Base-by-base conservation (phyloP, 2,113 vertebrate species). In the Periophthalmus modestus region DNA sequence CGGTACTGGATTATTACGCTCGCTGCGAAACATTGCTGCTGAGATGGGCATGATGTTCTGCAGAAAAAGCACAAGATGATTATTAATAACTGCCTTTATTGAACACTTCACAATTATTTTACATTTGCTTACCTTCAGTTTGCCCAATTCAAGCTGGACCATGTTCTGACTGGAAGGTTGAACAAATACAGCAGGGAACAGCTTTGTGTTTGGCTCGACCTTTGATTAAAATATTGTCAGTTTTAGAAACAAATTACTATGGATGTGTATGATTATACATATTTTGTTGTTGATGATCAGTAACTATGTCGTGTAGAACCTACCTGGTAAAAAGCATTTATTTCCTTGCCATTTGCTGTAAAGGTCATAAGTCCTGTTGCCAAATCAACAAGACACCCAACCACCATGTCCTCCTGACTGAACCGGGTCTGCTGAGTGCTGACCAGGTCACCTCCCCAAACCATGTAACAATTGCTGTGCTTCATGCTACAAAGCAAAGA, bases 11-110 rank as follows among this genome's bases (percentile, higher is more conserved):
- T 98, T 99, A 65, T 87, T 96, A 33, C 93, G 85, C 84, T 99
- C 97, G 0, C 97, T 99, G 84, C 92, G 92, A 88, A 99, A 99
- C 96, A 99, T 98, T 77, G 97, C 97, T 0, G 96, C 96, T 0
- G 97, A 99, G 89, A 98, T 94, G 1, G 97, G 97, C 96, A 99
- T 97, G 92, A 98, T 98, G 86, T 98, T 98, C 97, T 98, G 87
- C 16, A 58, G 47, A 28, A 34, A 19, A 48, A 70, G 23, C 14
- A 59, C 24, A 69, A 14, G 73, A 5, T 71, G 19, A 15, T 14
- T 46, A 65, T 15, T 55, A 55, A 14, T 54, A 43, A 59, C 13
- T 28, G 36, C 4, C 55, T 65, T n/a, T 62, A 2, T 48, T 24
- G 10, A 43, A 21, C 19, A 19, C 7, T 18, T 28, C 28, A 58